Conservation (phyloP, 2,888 invertebrate species). For the Microlaimidae sp. region DNA sequence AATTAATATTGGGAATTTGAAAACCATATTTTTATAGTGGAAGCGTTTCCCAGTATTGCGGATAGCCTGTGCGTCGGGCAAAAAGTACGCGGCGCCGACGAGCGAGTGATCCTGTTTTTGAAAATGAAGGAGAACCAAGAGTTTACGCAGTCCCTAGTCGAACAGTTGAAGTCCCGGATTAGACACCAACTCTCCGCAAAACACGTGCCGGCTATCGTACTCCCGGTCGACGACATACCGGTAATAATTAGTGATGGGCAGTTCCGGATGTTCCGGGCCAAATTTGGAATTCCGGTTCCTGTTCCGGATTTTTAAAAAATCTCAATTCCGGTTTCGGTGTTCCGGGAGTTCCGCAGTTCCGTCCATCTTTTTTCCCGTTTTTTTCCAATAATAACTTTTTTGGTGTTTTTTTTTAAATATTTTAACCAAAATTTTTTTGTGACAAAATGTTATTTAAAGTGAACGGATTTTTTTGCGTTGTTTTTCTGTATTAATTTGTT, state of each 20-base stretch:
- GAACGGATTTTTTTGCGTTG: too few species aligned
- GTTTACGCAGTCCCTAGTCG: constrained; percentile 37
- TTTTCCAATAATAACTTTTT: background rate
- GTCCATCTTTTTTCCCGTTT: background rate
- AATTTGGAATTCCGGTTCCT: too few species aligned
- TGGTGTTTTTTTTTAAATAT: background rate
- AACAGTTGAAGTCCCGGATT: constrained; percentile 38
- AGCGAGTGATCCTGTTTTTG: constrained; percentile 45
- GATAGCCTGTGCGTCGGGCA: constrained; percentile 46
- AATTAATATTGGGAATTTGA: too few species aligned
- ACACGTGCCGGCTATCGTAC: constrained; percentile 44
- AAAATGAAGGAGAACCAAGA: constrained; percentile 36
- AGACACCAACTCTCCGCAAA: constrained; percentile 41
- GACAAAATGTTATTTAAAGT: too few species aligned
- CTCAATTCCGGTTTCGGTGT: too few species aligned
- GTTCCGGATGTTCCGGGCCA: too few species aligned
- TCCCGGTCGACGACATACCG: constrained; percentile 42
- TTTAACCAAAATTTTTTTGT: background rate
- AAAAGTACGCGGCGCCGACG: constrained; percentile 39
- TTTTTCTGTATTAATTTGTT: too few species aligned
- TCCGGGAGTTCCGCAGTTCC: too few species aligned
- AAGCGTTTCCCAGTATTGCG: constrained; percentile 42
- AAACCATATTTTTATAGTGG: too few species aligned
- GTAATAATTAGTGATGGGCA: too few species aligned
- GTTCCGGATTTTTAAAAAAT: too few species aligned